phyloP scores from a whole-genome alignment of 2,888 invertebrate species.

The Lampropteryx suffumata region DNA sequence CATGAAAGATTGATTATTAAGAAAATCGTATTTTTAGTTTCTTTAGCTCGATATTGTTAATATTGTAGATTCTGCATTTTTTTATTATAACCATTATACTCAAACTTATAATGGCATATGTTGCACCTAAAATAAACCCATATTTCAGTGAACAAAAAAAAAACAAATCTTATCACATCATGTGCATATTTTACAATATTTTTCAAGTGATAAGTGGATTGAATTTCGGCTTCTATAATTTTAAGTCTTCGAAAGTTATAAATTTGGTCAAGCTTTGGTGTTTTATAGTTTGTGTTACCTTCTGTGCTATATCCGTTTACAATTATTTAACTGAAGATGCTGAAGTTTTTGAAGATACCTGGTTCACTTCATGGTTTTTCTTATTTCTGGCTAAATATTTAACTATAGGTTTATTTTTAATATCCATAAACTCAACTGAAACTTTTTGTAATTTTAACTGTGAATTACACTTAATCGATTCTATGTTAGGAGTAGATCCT shows the following conservation, averaged over 20 bases:
- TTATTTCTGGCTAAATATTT: too few species aligned
- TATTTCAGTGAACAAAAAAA: not conserved
- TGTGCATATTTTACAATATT: not conserved
- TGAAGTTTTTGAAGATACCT: too few species aligned
- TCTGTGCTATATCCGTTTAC: not conserved
- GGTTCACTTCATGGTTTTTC: too few species aligned
- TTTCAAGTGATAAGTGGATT: not conserved
- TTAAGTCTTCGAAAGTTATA: not conserved
- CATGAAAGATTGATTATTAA: too few species aligned
- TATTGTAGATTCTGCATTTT: too few species aligned
- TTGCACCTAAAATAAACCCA: not conserved
- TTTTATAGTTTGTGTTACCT: not conserved
- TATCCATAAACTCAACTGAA: not conserved
- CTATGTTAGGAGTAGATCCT: not conserved
- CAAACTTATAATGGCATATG: too few species aligned
- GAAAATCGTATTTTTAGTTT: too few species aligned
- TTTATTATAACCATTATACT: too few species aligned
- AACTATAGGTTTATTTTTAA: too few species aligned
- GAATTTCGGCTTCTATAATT: constrained; percentile 9
- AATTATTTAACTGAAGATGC: too few species aligned
- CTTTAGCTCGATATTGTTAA: too few species aligned
- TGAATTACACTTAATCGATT: not conserved
- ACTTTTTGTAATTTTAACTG: not conserved
- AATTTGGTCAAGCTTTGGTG: not conserved
- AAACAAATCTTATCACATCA: not conserved